These are phyloP conservation scores for Halcyon senegalensis DNA, from an alignment of 2,113 vertebrate species.

Conservation along the genomic window DNA sequence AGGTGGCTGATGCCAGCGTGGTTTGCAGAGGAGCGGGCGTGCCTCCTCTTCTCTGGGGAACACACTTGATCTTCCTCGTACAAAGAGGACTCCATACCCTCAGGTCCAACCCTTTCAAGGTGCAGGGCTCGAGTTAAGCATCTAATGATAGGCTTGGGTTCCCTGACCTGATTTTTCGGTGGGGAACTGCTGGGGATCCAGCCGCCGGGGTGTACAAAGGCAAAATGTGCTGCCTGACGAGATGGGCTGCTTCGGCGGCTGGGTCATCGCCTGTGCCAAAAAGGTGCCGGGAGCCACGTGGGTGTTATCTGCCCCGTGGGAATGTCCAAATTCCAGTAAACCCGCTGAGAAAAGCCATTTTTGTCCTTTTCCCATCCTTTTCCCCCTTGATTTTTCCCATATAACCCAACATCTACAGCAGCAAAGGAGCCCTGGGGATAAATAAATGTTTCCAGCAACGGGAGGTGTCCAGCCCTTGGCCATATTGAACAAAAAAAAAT, in stretches of 20 bases:
- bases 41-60: neutral
- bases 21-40: neutral
- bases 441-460: accelerated
- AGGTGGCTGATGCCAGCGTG: neutral
- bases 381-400: neutral
- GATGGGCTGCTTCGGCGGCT: neutral
- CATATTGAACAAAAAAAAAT: accelerated
- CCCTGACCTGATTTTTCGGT: neutral
- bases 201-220: neutral
- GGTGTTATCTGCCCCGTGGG: accelerated
- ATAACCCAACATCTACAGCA: neutral
- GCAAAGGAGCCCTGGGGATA: neutral
- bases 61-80: neutral
- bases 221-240: neutral
- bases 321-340: neutral
- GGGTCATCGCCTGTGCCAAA: neutral
- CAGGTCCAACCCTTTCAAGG: conserved; percentile 4
- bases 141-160: conserved; percentile 10
- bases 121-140: neutral
- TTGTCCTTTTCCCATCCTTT: neutral
- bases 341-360: neutral
- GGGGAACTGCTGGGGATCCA: neutral
- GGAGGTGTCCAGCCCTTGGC: neutral
- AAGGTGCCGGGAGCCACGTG: accelerated
- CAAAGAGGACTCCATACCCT: conserved; percentile 14